A percentile compares a stretch with the other conserved stretches of the same genome.
Evolutionary conservation across 1,140 invertebrate species (phyloP).

Genomic region (Anoplophora glabripennis): DNA sequence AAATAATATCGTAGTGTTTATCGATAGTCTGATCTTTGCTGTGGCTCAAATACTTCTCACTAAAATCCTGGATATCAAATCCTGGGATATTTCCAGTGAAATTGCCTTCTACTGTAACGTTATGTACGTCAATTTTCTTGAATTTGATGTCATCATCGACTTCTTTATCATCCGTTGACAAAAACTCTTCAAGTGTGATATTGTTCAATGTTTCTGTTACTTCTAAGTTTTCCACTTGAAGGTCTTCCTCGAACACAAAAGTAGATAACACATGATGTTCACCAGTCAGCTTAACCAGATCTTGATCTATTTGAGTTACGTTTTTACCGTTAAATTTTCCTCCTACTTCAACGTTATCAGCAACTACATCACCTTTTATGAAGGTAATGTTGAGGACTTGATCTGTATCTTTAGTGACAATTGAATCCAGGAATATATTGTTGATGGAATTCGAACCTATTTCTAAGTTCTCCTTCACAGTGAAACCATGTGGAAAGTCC

Average conservation of each 20-base stretch:
- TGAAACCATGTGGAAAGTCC: slow-evolving; percentile 43
- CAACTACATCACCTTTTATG: slow-evolving; percentile 48
- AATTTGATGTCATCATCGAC: slow-evolving; percentile 18
- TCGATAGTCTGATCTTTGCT: slow-evolving; percentile 36
- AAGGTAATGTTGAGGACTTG: slow-evolving; percentile 45
- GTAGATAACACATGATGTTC: slow-evolving; percentile 39
- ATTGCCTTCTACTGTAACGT: slow-evolving; percentile 34
- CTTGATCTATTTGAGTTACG: slow-evolving; percentile 44
- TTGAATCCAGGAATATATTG: slow-evolving; percentile 44
- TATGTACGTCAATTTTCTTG: slow-evolving; percentile 27
- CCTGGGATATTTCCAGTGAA: slow-evolving; percentile 29
- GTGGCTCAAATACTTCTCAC: slow-evolving; percentile 35
- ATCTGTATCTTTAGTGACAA: slow-evolving; percentile 49
- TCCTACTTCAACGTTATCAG: slow-evolving; percentile 43
- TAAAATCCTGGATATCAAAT: slow-evolving; percentile 37
- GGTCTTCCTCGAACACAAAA: slow-evolving; percentile 41
- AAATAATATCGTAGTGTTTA: slow-evolving; percentile 20
- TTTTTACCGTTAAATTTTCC: slow-evolving; percentile 47
- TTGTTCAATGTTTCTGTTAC: slow-evolving; percentile 37
- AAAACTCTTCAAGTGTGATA: slow-evolving; percentile 24
- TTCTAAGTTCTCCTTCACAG: slow-evolving; percentile 38
- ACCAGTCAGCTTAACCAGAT: slow-evolving; percentile 43
- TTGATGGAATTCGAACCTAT: slow-evolving; percentile 46
- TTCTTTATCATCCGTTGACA: slow-evolving; percentile 25
- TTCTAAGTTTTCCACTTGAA: slow-evolving; percentile 32